Conservation (phyloP, 2,797 vertebrate genomes). For the Pantherophis alleghaniensis region DNA sequence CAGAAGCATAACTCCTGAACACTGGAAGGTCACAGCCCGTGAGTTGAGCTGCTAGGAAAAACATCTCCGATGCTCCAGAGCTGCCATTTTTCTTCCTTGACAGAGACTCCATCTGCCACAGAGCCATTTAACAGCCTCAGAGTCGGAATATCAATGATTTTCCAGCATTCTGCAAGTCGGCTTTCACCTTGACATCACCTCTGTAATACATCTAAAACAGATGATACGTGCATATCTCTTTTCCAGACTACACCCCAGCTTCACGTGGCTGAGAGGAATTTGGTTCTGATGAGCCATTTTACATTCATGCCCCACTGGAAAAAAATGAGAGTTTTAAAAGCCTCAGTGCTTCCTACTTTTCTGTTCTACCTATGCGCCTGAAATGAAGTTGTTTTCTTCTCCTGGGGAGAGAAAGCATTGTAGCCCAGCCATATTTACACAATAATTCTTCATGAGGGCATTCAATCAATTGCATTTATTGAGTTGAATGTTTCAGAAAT, state of each 20-base stretch:
- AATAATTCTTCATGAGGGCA: not conserved
- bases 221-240: constrained; percentile 71
- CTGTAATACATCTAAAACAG: constrained; percentile 73
- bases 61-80: constrained; percentile 78
- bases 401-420: constrained; percentile 1
- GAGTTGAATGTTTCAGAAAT: not conserved
- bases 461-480: not conserved
- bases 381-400: constrained; percentile 45
- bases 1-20: constrained; percentile 73
- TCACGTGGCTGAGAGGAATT: constrained; percentile 68
- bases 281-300: constrained; percentile 56
- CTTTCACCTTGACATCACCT: constrained; percentile 93
- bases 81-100: constrained; percentile 96
- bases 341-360: constrained; percentile 24
- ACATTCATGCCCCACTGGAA: constrained; percentile 39
- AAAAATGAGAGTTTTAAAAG: constrained; percentile 41
- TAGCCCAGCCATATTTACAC: not conserved
- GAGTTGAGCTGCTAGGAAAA: constrained; percentile 78
- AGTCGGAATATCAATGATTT: constrained; percentile 99
- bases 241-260: constrained; percentile 60
- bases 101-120: constrained; percentile 97
- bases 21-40: constrained; percentile 84
- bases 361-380: constrained; percentile 9
- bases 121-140: constrained; percentile 87
- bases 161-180: constrained; percentile 81